Evolutionary conservation across 2,113 vertebrate genomes (phyloP), one percentile per base, ranked within the genome.

Genomic region (Sterrhoptilus dennistouni): DNA sequence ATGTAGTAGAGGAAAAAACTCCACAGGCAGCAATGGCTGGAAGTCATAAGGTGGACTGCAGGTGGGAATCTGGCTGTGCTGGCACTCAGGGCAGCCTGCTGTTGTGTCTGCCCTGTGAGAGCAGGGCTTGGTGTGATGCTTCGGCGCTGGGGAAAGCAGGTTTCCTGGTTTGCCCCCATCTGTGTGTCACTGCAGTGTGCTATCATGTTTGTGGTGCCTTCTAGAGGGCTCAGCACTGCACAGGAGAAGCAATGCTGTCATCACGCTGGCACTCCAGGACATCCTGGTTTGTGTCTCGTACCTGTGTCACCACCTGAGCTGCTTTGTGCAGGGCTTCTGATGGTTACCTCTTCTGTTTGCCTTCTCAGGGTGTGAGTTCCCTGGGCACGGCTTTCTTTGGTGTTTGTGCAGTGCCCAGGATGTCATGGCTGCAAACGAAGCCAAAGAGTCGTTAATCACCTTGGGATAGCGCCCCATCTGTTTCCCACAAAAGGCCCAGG

Each of bases 391-490:
- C 74, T 88, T 88, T n/a, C 85, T 52, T 28, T 20, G 21, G 47
- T 94, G 90, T 92, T 96, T 94, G 80, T 45, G 84, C 65, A 92
- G 80, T 3, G 4, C 72, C 79, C 50, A 50, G 65, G 65, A 49
- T 90, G 76, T 78, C n/a, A 0, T 18, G 28, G 47, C 76, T 93
- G 88, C 79, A 90, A 57, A 94, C 2, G 22, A 80, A 95, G 75
- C n/a, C 22, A 56, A 19, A 47, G 66, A 83, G 56, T 49, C 69
- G 25, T 92, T 84, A 87, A 93, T 95, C 86, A 81, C 49, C 4
- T 2, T 31, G 52, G 75, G 40, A 88, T 14, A 75, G 69, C 4
- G 12, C 56, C 47, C 40, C 8, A 1, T 75, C 44, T 14, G 1
- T 45, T 95, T 83, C 64, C 53, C 92, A 87, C 47, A 5, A 0